Conservation (phyloP, 2,797 vertebrate genomes). For the Onychomys leucogaster region DNA sequence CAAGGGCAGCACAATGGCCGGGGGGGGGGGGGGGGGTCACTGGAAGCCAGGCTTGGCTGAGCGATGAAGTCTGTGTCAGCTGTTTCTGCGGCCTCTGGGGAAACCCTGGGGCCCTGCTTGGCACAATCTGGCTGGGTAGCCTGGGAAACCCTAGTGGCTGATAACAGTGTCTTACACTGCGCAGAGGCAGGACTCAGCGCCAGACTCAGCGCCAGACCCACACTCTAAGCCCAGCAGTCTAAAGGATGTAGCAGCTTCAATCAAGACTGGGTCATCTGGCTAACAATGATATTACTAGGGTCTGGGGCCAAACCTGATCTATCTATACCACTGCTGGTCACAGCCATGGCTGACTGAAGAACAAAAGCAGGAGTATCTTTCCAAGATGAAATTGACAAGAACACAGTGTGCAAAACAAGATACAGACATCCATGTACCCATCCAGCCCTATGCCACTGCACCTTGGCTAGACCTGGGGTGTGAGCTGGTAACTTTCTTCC, state of each 20-base stretch:
- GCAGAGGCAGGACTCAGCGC: not conserved
- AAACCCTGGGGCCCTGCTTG: not conserved
- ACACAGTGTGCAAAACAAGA: slow-evolving; percentile 56
- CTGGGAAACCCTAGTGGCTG: not conserved
- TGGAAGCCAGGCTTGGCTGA: not conserved
- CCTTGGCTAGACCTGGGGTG: not conserved
- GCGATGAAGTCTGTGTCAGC: not conserved
- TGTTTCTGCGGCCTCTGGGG: not conserved
- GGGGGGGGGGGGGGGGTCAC: no score
- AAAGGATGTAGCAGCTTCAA: not conserved
- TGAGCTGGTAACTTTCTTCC: not conserved
- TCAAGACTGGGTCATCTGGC: not conserved
- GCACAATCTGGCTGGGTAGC: not conserved
- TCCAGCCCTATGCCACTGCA: not conserved
- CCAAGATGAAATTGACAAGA: slow-evolving; percentile 59
- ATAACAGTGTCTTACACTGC: not conserved
- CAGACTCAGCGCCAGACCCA: not conserved
- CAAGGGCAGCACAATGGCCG: not conserved
- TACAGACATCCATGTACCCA: not conserved
- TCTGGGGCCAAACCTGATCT: slow-evolving; percentile 29
- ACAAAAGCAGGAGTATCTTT: slow-evolving; percentile 65
- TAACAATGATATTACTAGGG: slow-evolving; percentile 16
- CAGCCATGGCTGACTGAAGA: not conserved
- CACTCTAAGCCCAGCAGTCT: not conserved
- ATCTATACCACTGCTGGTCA: slow-evolving; percentile 66